These are phyloP conservation scores for Moxostoma hubbsi DNA, from an alignment of 2,797 vertebrate species.

Conservation along the genomic window DNA sequence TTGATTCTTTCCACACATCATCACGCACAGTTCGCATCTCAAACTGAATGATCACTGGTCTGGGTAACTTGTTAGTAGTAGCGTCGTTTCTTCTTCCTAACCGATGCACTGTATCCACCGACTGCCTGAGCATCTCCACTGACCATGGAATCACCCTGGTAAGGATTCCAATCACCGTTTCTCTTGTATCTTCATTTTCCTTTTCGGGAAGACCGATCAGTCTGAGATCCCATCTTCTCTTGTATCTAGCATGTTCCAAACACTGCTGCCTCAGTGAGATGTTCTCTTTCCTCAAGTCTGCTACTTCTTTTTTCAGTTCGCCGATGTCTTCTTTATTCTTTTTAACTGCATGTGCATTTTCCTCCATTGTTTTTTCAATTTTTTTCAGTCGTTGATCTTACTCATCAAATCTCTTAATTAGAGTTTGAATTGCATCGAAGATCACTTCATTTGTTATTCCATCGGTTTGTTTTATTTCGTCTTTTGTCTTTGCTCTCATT, in stretches of 20 bases:
- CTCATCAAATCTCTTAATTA: slow-evolving; percentile 5
- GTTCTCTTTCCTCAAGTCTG: background rate
- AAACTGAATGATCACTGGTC: too few species aligned
- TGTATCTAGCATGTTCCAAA: background rate
- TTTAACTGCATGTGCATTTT: background rate
- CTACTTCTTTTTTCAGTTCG: background rate
- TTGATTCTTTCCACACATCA: too few species aligned
- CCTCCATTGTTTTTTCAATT: background rate
- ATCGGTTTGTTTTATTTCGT: too few species aligned
- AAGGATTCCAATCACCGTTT: background rate
- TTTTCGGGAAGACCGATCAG: background rate
- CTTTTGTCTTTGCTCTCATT: background rate
- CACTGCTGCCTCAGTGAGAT: background rate
- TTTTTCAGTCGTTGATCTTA: background rate
- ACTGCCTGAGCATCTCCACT: too few species aligned
- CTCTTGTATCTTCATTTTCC: background rate
- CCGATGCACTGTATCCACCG: too few species aligned
- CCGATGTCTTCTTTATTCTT: background rate
- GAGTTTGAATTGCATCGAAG: background rate
- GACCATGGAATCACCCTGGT: background rate
- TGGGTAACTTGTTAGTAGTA: too few species aligned
- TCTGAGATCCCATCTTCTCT: background rate
- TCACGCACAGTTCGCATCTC: too few species aligned
- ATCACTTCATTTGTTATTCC: too few species aligned
- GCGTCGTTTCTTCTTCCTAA: too few species aligned